A percentile compares a stretch with the other conserved stretches of the same genome.
These are phyloP conservation scores for Brachionichthys hirsutus DNA, from an alignment of 2,113 vertebrate species.

Conservation along the genomic window DNA sequence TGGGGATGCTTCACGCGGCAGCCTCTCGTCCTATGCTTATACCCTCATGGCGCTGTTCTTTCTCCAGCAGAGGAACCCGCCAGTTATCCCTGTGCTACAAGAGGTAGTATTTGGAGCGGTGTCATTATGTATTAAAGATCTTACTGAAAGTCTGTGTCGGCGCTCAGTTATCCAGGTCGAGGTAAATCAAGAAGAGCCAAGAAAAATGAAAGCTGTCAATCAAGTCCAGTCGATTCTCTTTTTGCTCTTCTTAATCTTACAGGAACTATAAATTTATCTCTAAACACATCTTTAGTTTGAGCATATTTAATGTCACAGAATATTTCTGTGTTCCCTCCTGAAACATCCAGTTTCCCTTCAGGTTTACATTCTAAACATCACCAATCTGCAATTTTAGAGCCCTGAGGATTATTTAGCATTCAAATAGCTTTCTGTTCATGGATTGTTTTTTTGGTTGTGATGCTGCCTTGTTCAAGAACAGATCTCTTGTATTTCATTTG, in stretches of 20 bases:
- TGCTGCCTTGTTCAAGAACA: not conserved
- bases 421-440: not conserved
- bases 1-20: constrained; percentile 93
- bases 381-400: too few relatives aligned
- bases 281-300: not conserved
- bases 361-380: not conserved
- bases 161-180: too few relatives aligned
- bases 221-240: too few relatives aligned
- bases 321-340: rapidly evolving
- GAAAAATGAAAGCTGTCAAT: too few relatives aligned
- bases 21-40: constrained; percentile 93
- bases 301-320: not conserved
- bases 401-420: too few relatives aligned
- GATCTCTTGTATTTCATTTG: too few relatives aligned
- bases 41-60: constrained; percentile 97
- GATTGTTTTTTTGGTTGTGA: not conserved
- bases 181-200: too few relatives aligned
- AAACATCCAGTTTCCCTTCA: not conserved
- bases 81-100: constrained; percentile 92
- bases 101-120: constrained; percentile 76
- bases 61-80: constrained; percentile 89
- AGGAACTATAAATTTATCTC: too few relatives aligned
- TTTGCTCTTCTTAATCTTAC: too few relatives aligned
- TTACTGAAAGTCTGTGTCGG: too few relatives aligned
- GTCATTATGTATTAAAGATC: too few relatives aligned